A percentile compares a stretch with the other conserved stretches of the same genome.
Conservation (phyloP, 64 coral and sea anemone species). For the Stichodactyla helianthus region DNA sequence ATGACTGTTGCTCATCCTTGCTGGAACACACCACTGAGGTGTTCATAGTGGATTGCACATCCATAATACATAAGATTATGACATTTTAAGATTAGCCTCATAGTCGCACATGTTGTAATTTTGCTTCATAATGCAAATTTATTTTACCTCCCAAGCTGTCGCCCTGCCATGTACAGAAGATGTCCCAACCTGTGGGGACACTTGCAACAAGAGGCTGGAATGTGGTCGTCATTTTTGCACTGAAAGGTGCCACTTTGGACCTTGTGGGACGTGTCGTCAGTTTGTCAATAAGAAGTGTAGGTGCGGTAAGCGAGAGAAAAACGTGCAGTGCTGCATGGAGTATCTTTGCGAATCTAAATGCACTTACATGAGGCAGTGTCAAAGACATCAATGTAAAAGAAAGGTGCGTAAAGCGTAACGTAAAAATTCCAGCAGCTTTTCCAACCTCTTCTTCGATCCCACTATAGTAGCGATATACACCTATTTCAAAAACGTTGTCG, state of each 20-base stretch:
- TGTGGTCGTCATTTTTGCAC: constrained; percentile 88
- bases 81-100: no score
- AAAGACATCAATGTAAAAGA: constrained; percentile 79
- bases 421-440: no score
- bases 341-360: constrained; percentile 88
- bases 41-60: no score
- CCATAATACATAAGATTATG: no score
- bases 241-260: constrained; percentile 73
- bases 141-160: neutral
- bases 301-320: constrained; percentile 87
- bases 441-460: no score
- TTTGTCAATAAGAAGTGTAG: constrained; percentile 79
- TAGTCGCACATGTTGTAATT: no score
- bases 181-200: constrained; percentile 80
- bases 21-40: no score
- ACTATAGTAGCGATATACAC: no score
- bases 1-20: no score
- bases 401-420: constrained; percentile 47
- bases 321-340: constrained; percentile 72
- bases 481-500: no score
- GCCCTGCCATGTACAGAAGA: constrained; percentile 89
- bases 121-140: neutral
- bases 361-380: constrained; percentile 69
- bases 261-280: constrained; percentile 89
- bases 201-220: constrained; percentile 69